Conservation (phyloP, 2,888 invertebrate genomes). For the Trissolcus japonicus region DNA sequence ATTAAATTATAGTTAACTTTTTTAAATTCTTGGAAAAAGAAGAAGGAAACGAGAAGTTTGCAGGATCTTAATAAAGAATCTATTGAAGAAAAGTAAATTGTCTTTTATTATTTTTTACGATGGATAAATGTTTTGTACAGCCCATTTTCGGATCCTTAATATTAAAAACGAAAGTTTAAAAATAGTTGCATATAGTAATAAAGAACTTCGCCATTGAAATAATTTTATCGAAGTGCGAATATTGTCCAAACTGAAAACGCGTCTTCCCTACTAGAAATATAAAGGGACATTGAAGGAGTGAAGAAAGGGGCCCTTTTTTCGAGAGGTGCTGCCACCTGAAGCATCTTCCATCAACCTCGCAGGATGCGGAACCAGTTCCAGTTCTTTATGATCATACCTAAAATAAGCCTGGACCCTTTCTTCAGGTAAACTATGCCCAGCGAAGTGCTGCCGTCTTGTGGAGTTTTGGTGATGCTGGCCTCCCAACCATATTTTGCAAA, state of each 20-base stretch:
- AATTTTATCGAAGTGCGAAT: background rate
- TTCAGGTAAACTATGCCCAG: constrained; percentile 28
- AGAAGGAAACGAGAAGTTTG: no score
- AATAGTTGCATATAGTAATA: no score
- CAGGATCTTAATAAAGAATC: no score
- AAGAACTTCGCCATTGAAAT: no score
- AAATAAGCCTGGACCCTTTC: constrained; percentile 40
- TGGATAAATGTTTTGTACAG: no score
- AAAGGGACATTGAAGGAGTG: constrained; percentile 53
- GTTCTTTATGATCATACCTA: constrained; percentile 36
- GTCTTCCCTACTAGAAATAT: constrained; percentile 46
- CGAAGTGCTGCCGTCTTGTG: constrained; percentile 44
- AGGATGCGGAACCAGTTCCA: constrained; percentile 52
- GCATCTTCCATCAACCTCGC: constrained; percentile 60
- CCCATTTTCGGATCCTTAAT: no score
- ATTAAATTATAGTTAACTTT: no score
- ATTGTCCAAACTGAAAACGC: background rate
- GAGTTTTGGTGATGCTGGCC: background rate
- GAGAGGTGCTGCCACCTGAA: constrained; percentile 70
- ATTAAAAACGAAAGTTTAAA: no score
- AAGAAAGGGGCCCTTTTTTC: constrained; percentile 43
- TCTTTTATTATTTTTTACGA: no score
- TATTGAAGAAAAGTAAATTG: no score
- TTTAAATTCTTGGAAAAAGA: no score
- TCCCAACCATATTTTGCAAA: no score